Evolutionary conservation across 2,888 invertebrate genomes (phyloP).

Genomic region (Noctua fimbriata): DNA sequence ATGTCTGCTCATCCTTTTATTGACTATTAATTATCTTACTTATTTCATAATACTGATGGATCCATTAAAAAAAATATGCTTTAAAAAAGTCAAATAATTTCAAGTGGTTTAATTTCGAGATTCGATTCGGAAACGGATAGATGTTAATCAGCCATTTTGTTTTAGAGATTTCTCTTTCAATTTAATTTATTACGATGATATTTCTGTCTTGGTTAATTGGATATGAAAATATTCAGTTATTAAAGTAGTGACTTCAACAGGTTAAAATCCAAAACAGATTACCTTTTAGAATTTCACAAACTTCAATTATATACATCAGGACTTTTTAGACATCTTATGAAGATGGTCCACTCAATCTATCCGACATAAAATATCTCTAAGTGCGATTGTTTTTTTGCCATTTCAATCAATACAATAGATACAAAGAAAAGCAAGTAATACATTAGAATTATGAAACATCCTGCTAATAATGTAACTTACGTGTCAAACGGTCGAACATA

Average conservation of each 20-base stretch:
- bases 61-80: background rate
- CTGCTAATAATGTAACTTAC: too few relatives aligned
- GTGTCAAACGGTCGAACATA: too few relatives aligned
- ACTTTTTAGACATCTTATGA: too few relatives aligned
- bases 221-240: background rate
- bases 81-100: background rate
- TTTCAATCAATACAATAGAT: too few relatives aligned
- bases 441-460: too few relatives aligned
- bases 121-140: background rate
- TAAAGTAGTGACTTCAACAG: background rate
- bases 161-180: background rate
- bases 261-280: background rate
- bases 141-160: background rate
- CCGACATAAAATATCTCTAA: too few relatives aligned
- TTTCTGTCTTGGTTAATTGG: background rate
- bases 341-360: too few relatives aligned
- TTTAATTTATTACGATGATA: background rate
- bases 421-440: too few relatives aligned
- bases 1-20: conserved; percentile 26
- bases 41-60: conserved; percentile 11
- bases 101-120: background rate
- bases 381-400: too few relatives aligned
- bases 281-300: background rate
- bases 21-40: conserved; percentile 3
- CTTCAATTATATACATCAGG: background rate